Evolutionary conservation across 2,888 invertebrate species (phyloP).

Genomic region (Tipula unca): DNA sequence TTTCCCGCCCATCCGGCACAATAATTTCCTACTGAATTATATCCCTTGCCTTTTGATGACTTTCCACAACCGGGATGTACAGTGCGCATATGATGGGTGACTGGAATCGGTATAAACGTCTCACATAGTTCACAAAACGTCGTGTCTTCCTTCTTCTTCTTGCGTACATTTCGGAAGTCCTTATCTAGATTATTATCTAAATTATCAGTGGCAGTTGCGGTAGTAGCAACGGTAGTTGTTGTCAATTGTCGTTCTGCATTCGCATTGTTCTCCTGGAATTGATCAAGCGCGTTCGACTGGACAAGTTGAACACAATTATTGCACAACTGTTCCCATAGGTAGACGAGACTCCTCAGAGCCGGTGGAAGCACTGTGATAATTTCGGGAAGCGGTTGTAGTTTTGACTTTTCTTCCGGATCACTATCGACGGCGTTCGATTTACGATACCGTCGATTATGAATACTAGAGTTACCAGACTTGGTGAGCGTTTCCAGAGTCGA

Average conservation of each 20-base stretch:
- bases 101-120: conserved; percentile 60
- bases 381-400: conserved; percentile 41
- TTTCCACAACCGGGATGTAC: conserved; percentile 87
- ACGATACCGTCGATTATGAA: conserved; percentile 58
- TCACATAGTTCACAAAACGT: conserved; percentile 80
- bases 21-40: conserved; percentile 83
- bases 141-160: conserved; percentile 40
- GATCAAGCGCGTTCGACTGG: conserved; percentile 37
- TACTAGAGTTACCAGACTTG: conserved; percentile 69
- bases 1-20: conserved; percentile 83
- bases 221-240: neutral
- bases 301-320: conserved; percentile 56
- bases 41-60: conserved; percentile 78
- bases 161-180: conserved; percentile 35
- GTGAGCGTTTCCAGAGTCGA: conserved; percentile 69
- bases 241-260: neutral
- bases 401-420: conserved; percentile 30
- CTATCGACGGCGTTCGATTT: conserved; percentile 32
- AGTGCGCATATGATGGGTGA: conserved; percentile 86
- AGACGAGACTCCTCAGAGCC: conserved; percentile 77
- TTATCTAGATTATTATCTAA: conserved; percentile 34
- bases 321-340: conserved; percentile 82
- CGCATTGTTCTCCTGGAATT: conserved; percentile 27
- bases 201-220: conserved; percentile 21
- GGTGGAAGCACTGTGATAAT: conserved; percentile 71